Evolutionary conservation across 1,140 invertebrate species (phyloP), one percentile per base, ranked within the genome.

Genomic region (Ptiloglossa arizonensis): DNA sequence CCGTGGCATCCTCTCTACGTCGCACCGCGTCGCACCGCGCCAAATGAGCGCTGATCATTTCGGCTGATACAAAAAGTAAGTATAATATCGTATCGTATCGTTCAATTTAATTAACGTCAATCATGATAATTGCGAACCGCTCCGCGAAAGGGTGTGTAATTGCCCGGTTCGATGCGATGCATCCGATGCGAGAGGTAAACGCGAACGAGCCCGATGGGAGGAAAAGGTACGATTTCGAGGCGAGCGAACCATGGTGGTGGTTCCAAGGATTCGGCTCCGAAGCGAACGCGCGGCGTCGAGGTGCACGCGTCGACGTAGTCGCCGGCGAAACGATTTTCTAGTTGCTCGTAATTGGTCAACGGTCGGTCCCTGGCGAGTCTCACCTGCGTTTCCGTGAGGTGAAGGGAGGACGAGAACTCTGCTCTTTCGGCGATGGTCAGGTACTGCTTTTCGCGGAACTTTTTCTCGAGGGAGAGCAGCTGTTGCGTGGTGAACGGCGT

Each of bases 401-500:
- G 96, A 54, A 99, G 93, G 5, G 97, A 97, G 19, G 96, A 96
- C n/a, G 97, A 98, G 93, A 99, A 99, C 92, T 99, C 98, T 0
- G 98, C 98, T 73, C 98, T 93, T 91, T 99, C 98, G 3, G 98
- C 97, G 87, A 99, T 99, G 82, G 97, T 97, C 75, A 99, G 92
- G 93, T 99, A 99, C 92, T 98, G 98, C 91, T 99, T 99, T 91
- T 98, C 96, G 46, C 97, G 94, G 93, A 99, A 99, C 93, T 99
- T 99, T 93, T 97, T 97, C 92, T 99, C 98, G 71, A 99, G 92
- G 19, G 97, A 97, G 35, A 98, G 92, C 22, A 99, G 93, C 90
- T 99, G 98, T 90, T 98, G 97, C 2, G 98, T 98, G 13, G 98
- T 99, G 93, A 99, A 99, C 1, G 98, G 98, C 0, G 98, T 99